Evolutionary conservation across 2,113 vertebrate genomes (phyloP).

Genomic region (Notothenia coriiceps): DNA sequence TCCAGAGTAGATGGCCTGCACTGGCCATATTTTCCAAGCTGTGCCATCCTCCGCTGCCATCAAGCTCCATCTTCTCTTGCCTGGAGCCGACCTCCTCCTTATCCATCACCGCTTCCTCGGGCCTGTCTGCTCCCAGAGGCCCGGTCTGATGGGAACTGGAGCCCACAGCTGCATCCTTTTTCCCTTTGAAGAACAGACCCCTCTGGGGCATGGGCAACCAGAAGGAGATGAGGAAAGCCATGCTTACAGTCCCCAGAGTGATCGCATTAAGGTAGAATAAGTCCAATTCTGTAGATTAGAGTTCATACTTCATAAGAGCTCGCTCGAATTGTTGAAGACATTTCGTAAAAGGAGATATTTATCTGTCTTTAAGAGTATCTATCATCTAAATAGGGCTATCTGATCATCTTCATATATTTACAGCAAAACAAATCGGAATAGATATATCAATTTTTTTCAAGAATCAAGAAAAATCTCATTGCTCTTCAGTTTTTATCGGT

Average conservation of each 20-base stretch:
- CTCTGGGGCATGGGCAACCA: slow-evolving; percentile 77
- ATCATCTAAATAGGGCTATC: not conserved
- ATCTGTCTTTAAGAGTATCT: not conserved
- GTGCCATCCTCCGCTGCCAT: slow-evolving; percentile 44
- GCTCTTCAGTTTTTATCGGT: not conserved
- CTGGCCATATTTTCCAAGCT: slow-evolving; percentile 45
- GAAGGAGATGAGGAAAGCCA: slow-evolving; percentile 77
- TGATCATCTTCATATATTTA: too few species aligned
- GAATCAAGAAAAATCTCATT: too few species aligned
- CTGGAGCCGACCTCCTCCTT: slow-evolving; percentile 23
- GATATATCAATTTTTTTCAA: not conserved
- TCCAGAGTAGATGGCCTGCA: slow-evolving; percentile 72
- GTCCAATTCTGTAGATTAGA: slow-evolving; percentile 63
- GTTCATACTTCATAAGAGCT: slow-evolving; percentile 5
- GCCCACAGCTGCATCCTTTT: slow-evolving; percentile 23
- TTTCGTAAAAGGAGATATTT: not conserved
- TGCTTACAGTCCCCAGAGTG: slow-evolving; percentile 72
- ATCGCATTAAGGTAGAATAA: slow-evolving; percentile 79
- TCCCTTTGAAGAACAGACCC: slow-evolving; percentile 76
- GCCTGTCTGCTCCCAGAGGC: not conserved
- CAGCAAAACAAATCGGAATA: too few species aligned
- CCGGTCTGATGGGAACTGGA: slow-evolving; percentile 34
- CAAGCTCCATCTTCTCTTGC: slow-evolving; percentile 30
- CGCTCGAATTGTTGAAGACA: not conserved
- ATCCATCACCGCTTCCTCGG: slow-evolving; percentile 33